These are phyloP conservation scores for Lingula anatina DNA, from an alignment of 2,888 invertebrate genomes.

Conservation along the genomic window DNA sequence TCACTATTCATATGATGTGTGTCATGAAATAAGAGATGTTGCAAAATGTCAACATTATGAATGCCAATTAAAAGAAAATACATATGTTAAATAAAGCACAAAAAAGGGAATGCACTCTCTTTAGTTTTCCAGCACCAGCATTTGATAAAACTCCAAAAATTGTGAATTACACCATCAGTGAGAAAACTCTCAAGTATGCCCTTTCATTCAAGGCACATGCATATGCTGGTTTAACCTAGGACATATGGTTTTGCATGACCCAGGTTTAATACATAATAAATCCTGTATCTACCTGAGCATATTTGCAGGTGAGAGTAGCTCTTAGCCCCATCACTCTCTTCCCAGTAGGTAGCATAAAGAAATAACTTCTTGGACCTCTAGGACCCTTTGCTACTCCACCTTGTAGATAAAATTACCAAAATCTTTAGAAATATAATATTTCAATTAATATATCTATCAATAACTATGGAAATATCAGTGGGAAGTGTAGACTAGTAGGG, in stretches of 20 bases:
- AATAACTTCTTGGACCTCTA: constrained; percentile 81
- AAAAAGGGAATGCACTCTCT: too few relatives aligned
- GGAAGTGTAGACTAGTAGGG: neutral
- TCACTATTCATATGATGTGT: neutral
- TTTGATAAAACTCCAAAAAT: too few relatives aligned
- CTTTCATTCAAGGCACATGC: too few relatives aligned
- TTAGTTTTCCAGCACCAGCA: too few relatives aligned
- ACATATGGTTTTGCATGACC: too few relatives aligned
- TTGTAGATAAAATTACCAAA: too few relatives aligned
- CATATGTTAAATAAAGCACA: neutral
- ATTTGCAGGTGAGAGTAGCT: constrained; percentile 79
- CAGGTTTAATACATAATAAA: too few relatives aligned
- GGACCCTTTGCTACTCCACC: constrained; percentile 86
- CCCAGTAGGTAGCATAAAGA: constrained; percentile 86
- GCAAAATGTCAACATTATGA: neutral
- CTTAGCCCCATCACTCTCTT: constrained; percentile 74
- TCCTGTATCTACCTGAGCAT: constrained; percentile 63
- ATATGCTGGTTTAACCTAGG: too few relatives aligned
- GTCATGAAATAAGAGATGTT: neutral
- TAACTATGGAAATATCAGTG: neutral
- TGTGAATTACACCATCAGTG: too few relatives aligned
- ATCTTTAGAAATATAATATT: too few relatives aligned
- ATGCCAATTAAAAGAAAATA: neutral
- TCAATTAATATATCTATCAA: neutral
- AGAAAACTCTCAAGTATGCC: too few relatives aligned